Percentiles rank a stretch among this genome's conserved stretches.
Evolutionary conservation across 1,140 invertebrate genomes (phyloP).

Genomic region (Maconellicoccus hirsutus): DNA sequence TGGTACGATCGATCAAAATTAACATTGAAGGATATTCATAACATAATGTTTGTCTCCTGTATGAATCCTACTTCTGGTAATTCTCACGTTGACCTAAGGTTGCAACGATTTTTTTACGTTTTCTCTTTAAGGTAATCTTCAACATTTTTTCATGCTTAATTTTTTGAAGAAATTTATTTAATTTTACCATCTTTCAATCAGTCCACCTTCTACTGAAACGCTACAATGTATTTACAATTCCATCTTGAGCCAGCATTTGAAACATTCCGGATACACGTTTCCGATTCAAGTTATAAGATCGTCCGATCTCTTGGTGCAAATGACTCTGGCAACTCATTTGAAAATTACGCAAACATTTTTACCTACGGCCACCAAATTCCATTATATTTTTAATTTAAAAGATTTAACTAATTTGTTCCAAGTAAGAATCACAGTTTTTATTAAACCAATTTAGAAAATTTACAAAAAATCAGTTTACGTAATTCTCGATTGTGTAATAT

Average conservation of each 20-base stretch:
- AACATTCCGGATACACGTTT: conserved; percentile 54
- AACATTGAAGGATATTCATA: conserved; percentile 80
- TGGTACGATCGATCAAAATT: conserved; percentile 84
- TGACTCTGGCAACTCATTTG: conserved; percentile 64
- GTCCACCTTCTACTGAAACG: conserved; percentile 72
- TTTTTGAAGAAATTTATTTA: neutral
- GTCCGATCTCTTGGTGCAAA: conserved; percentile 47
- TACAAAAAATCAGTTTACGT: too few relatives aligned
- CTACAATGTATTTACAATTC: conserved; percentile 71
- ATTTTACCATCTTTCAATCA: conserved; percentile 33
- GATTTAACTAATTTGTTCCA: conserved; percentile 86
- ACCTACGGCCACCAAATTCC: conserved; percentile 88
- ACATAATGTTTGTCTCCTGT: conserved; percentile 85
- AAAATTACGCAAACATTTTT: conserved; percentile 64
- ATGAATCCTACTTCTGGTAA: conserved; percentile 96
- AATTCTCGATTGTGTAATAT: neutral
- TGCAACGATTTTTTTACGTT: conserved; percentile 87
- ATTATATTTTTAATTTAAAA: conserved; percentile 86
- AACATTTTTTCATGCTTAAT: too few relatives aligned
- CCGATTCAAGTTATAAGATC: conserved; percentile 44
- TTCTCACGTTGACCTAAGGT: conserved; percentile 81
- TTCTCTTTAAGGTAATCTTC: conserved; percentile 66
- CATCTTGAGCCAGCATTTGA: conserved; percentile 67
- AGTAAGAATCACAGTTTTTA: conserved; percentile 37
- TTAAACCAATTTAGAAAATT: neutral